A percentile compares a stretch with the other conserved stretches of the same genome.
phyloP scores from a whole-genome alignment of 2,888 invertebrate species.

The Leucophora obtusa region DNA sequence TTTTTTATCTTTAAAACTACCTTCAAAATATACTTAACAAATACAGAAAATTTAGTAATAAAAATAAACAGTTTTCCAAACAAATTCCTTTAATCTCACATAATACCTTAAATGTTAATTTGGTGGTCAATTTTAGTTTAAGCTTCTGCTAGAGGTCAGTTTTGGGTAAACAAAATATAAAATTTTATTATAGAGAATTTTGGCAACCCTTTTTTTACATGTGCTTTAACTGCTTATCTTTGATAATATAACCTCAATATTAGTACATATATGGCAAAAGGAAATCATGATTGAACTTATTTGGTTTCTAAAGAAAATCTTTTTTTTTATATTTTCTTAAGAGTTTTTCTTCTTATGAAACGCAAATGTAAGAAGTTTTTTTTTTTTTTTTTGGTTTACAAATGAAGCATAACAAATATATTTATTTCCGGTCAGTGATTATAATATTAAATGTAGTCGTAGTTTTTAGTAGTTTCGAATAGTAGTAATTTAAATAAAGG shows the following conservation, averaged over 20 bases:
- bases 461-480: conserved; percentile 34
- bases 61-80: conserved; percentile 8
- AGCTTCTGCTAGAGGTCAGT: not conserved
- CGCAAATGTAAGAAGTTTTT: conserved; percentile 13
- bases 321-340: conserved; percentile 27
- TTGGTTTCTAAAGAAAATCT: conserved; percentile 18
- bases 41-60: not conserved
- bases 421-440: conserved; percentile 64
- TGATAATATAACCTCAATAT: conserved; percentile 23
- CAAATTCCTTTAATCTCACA: conserved; percentile 43
- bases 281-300: conserved; percentile 63
- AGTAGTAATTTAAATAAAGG: conserved; percentile 54
- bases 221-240: conserved; percentile 26
- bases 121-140: conserved; percentile 55
- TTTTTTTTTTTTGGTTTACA: conserved; percentile 34
- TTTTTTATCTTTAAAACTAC: conserved; percentile 31
- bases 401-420: conserved; percentile 63
- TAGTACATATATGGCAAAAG: conserved; percentile 38
- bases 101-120: conserved; percentile 58
- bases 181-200: conserved; percentile 58
- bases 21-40: conserved; percentile 6
- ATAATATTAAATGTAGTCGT: conserved; percentile 57
- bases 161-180: conserved; percentile 52
- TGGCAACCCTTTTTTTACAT: conserved; percentile 42
- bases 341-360: conserved; percentile 2